phyloP scores from a whole-genome alignment of 2,797 vertebrate genomes.

The Pseudochaenichthys georgianus region DNA sequence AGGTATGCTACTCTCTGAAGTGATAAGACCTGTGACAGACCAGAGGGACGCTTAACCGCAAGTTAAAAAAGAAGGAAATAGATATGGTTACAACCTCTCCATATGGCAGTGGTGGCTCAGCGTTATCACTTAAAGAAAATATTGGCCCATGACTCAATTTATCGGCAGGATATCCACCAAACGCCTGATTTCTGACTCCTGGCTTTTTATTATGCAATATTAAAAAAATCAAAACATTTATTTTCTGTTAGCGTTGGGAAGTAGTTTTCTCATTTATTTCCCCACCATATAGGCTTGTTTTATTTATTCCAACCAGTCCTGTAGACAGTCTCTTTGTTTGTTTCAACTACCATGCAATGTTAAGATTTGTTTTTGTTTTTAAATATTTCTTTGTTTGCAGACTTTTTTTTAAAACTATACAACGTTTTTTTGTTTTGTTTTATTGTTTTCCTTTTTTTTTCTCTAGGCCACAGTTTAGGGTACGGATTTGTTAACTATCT shows the following conservation, averaged over 20 bases:
- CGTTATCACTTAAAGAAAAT: constrained; percentile 16
- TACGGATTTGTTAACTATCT: constrained; percentile 99
- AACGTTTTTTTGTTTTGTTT: constrained; percentile 86
- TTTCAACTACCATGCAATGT: constrained; percentile 80
- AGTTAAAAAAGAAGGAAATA: constrained; percentile 5
- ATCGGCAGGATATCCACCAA: constrained; percentile 15
- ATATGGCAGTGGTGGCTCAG: constrained; percentile 36
- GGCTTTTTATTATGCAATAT: constrained; percentile 36
- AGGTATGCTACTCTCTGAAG: constrained; percentile 84
- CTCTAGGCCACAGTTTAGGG: constrained; percentile 93
- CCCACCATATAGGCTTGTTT: constrained; percentile 55
- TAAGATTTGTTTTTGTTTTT: constrained; percentile 85
- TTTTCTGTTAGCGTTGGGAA: constrained; percentile 43
- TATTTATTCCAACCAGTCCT: constrained; percentile 56
- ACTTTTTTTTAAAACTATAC: constrained; percentile 81
- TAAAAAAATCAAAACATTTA: constrained; percentile 27
- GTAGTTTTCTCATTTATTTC: constrained; percentile 49
- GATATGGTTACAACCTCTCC: constrained; percentile 42
- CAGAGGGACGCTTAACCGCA: constrained; percentile 13
- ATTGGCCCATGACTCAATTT: constrained; percentile 11
- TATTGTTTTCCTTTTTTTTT: constrained; percentile 87
- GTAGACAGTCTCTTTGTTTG: constrained; percentile 67
- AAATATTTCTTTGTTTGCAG: constrained; percentile 84
- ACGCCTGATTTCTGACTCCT: constrained; percentile 26
- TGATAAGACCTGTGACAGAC: constrained; percentile 22